Conservation (phyloP, 1,140 invertebrate species). For the Papilio aristodemus region DNA sequence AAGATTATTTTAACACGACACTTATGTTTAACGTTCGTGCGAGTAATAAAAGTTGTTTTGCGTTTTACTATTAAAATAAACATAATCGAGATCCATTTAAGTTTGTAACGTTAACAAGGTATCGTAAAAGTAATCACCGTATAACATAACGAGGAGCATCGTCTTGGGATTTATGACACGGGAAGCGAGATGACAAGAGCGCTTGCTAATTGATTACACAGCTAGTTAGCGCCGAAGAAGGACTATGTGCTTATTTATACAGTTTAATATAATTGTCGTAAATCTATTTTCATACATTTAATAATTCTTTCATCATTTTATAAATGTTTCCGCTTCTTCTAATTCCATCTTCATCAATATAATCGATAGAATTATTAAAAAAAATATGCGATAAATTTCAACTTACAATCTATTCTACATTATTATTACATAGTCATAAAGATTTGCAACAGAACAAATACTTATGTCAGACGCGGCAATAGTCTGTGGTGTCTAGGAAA, state of each 20-base stretch:
- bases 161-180: slow-evolving; percentile 41
- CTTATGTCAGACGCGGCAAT: not conserved
- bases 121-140: slow-evolving; percentile 28
- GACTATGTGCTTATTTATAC: not conserved
- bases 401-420: too few species aligned
- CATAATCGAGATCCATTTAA: slow-evolving; percentile 4
- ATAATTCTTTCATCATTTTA: not conserved
- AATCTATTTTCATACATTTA: not conserved
- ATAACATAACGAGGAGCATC: slow-evolving; percentile 2
- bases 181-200: slow-evolving; percentile 39
- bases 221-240: slow-evolving; percentile 26
- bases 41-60: not conserved
- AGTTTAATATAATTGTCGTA: slow-evolving; percentile 3
- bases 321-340: too few species aligned
- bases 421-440: not conserved
- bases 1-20: not conserved
- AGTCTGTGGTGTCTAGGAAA: not conserved
- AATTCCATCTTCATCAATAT: too few species aligned
- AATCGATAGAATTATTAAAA: too few species aligned
- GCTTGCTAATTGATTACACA: slow-evolving; percentile 26
- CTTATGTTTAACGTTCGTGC: not conserved
- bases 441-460: not conserved
- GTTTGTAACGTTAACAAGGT: slow-evolving; percentile 18
- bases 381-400: too few species aligned
- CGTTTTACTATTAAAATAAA: not conserved